Conservation (phyloP, 2,888 invertebrate genomes). For the Pyrrhia umbra region DNA sequence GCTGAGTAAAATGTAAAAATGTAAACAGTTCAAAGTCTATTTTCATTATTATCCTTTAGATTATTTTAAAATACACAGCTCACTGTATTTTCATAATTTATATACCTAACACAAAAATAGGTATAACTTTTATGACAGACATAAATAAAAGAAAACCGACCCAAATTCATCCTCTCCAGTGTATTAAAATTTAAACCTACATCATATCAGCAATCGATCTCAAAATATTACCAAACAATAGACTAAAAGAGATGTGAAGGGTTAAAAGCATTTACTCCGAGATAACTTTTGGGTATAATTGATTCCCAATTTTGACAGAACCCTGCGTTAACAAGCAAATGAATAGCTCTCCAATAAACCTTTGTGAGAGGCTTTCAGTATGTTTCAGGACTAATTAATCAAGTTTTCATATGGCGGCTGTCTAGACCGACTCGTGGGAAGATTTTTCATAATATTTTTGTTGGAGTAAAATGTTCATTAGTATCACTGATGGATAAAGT, state of each 20-base stretch:
- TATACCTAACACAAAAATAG: too few relatives aligned
- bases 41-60: too few relatives aligned
- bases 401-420: conserved; percentile 51
- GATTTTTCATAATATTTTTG: conserved; percentile 1
- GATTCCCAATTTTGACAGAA: conserved; percentile 52
- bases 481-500: background rate
- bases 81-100: too few relatives aligned
- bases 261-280: conserved; percentile 45
- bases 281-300: conserved; percentile 54
- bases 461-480: background rate
- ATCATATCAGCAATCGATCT: conserved; percentile 15
- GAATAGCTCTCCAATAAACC: conserved; percentile 57
- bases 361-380: conserved; percentile 54
- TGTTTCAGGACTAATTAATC: conserved; percentile 56
- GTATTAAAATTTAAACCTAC: conserved; percentile 24
- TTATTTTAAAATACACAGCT: too few relatives aligned
- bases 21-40: too few relatives aligned
- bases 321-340: conserved; percentile 46
- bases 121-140: too few relatives aligned
- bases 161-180: background rate
- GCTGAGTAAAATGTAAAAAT: too few relatives aligned
- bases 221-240: conserved; percentile 40
- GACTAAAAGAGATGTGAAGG: conserved; percentile 37
- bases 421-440: conserved; percentile 14
- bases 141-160: background rate